Conservation (phyloP, 2,113 vertebrate species). For the Electrona antarctica region DNA sequence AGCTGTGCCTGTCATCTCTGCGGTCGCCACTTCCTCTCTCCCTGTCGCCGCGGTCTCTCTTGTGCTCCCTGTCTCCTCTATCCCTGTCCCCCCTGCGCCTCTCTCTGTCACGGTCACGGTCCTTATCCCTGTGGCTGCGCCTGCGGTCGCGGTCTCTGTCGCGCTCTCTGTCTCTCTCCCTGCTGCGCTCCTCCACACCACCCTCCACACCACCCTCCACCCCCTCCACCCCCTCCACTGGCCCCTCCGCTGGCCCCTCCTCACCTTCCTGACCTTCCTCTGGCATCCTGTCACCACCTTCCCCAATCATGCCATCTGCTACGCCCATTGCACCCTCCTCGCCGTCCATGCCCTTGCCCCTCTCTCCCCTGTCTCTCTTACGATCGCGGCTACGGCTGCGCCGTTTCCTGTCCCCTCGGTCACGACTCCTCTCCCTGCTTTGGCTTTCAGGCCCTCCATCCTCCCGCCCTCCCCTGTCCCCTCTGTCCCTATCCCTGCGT, state of each 20-base stretch:
- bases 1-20: conserved; percentile 74
- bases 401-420: conserved; percentile 71
- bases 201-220: conserved; percentile 72
- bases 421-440: conserved; percentile 78
- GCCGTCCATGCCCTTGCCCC: conserved; percentile 74
- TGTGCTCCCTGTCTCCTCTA: conserved; percentile 81
- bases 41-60: conserved; percentile 76
- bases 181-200: conserved; percentile 58
- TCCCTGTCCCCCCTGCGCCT: conserved; percentile 81
- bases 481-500: conserved; percentile 67
- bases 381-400: conserved; percentile 79
- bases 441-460: conserved; percentile 56
- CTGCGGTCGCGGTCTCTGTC: conserved; percentile 77
- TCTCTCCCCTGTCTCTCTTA: conserved; percentile 82
- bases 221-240: conserved; percentile 62
- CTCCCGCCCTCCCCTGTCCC: conserved; percentile 8
- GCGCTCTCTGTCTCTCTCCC: conserved; percentile 75
- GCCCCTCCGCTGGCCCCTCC: conserved; percentile 1
- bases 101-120: conserved; percentile 67
- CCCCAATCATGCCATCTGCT: conserved; percentile 58
- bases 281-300: conserved; percentile 56
- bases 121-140: conserved; percentile 77
- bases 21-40: conserved; percentile 81
- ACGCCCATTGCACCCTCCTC: conserved; percentile 69
- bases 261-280: conserved; percentile 21